Percentiles rank a stretch among this genome's conserved stretches.
Conservation (phyloP, 2,797 vertebrate genomes). For the Mus spretus region DNA sequence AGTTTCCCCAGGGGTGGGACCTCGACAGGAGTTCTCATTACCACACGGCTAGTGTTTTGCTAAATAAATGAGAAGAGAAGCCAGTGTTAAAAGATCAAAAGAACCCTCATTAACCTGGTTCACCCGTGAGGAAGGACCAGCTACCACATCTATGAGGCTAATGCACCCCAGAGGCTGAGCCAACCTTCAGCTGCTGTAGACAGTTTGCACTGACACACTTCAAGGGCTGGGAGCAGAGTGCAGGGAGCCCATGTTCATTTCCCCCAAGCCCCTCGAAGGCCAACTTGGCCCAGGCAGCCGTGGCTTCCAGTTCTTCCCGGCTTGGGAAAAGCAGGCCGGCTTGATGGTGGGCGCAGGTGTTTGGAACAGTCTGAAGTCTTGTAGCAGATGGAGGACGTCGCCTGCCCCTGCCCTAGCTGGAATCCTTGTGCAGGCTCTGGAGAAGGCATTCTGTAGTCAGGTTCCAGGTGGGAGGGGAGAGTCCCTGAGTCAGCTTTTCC, state of each 20-base stretch:
- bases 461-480: not conserved
- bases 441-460: too few species aligned
- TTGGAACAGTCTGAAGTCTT: constrained; percentile 95
- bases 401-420: not conserved
- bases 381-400: constrained; percentile 91
- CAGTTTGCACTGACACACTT: rapidly evolving
- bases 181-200: not conserved
- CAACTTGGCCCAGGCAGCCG: constrained; percentile 95
- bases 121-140: not conserved
- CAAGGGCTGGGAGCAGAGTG: too few species aligned
- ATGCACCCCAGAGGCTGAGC: not conserved
- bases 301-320: constrained; percentile 98
- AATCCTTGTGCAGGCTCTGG: not conserved
- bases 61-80: not conserved
- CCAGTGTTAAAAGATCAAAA: not conserved
- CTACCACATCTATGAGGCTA: not conserved
- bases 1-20: not conserved
- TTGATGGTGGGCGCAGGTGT: constrained; percentile 97
- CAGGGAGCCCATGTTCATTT: rapidly evolving
- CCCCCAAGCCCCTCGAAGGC: constrained; percentile 95
- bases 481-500: not conserved
- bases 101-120: not conserved
- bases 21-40: not conserved
- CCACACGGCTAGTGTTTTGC: not conserved
- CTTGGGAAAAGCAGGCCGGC: constrained; percentile 94